Base-by-base conservation (phyloP, 2,797 vertebrate species). In the Sebastes umbrosus region DNA sequence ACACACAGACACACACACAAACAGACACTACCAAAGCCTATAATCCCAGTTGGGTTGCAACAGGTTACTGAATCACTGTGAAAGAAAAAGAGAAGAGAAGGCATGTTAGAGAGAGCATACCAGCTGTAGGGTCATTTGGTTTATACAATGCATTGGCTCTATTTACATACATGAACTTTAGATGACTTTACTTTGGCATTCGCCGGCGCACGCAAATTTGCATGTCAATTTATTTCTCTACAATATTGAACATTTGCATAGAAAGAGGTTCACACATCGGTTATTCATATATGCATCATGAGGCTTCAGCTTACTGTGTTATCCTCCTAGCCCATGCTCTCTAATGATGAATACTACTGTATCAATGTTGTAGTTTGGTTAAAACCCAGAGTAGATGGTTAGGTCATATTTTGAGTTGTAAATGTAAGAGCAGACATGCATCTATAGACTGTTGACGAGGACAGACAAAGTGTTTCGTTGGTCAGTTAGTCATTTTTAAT, bases 61-160 rank as follows among this genome's bases (percentile, higher is more conserved):
- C 81, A 87, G 84, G 88, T 88, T 85, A 79, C 69, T 69, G 57
- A 85, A 81, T 80, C 65, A 58, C 59, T 65, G 69, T 87, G 76
- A 75, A 39, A 74, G 18, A 46, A 8, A 14, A 63, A 31, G 10
- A 82, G 14, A 55, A 43, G 32, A 71, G n/a, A 34, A 25, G 13
- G 18, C 5, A 10, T 13, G n/a, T 39, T 14, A 18, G 10, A 34
- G 5, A 59, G 3, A 50, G 14, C 4, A 16, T 2, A 32, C 34
- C 34, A 72, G 12, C 43, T 54, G 3, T 8, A 29, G 10, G 32
- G 29, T 55, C 27, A 65, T 67, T 70, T 68, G 32, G 16, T 83
- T 71, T 52, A 9, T 25, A 25, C 54, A 27, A 34, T 57, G 11
- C 58, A 46, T 18, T 50, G 6, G 20, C 27, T 66, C 72, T 43